These are phyloP conservation scores for Hippolais icterina DNA, from an alignment of 2,113 vertebrate genomes.

Conservation along the genomic window DNA sequence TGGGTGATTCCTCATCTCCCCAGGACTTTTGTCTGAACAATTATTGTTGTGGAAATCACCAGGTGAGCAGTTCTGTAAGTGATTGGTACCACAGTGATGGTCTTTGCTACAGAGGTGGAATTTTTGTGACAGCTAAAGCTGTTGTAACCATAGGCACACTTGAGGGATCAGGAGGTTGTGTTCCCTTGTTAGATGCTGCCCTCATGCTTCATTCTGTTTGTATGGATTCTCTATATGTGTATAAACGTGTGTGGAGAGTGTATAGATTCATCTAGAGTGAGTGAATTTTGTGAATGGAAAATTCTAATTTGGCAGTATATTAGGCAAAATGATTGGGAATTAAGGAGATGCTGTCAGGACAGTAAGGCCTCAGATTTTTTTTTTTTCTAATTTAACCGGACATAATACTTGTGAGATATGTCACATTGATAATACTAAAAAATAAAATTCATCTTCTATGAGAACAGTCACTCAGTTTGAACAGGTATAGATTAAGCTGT, in stretches of 20 bases:
- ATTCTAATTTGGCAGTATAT: not conserved
- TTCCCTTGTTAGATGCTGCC: not conserved
- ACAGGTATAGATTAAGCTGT: not conserved
- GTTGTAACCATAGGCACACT: not conserved
- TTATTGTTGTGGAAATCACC: not conserved
- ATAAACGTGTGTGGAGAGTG: not conserved
- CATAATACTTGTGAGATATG: not conserved
- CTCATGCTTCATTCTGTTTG: not conserved
- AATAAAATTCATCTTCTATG: not conserved
- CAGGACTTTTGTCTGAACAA: not conserved
- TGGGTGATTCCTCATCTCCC: not conserved
- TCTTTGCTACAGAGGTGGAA: not conserved
- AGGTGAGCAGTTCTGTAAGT: not conserved
- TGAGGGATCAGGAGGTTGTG: not conserved
- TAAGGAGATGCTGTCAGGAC: not conserved
- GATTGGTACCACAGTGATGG: not conserved
- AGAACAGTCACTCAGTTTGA: not conserved
- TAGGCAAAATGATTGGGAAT: not conserved
- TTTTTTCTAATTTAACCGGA: not conserved
- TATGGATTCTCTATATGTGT: accelerated
- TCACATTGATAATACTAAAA: not conserved
- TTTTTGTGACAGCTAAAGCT: not conserved
- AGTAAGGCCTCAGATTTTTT: not conserved
- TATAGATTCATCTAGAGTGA: not conserved
- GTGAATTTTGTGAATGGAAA: not conserved